Evolutionary conservation across 37 sponge, comb jelly and placozoan genomes (phyloP).

Genomic region (Spongilla lacustris): DNA sequence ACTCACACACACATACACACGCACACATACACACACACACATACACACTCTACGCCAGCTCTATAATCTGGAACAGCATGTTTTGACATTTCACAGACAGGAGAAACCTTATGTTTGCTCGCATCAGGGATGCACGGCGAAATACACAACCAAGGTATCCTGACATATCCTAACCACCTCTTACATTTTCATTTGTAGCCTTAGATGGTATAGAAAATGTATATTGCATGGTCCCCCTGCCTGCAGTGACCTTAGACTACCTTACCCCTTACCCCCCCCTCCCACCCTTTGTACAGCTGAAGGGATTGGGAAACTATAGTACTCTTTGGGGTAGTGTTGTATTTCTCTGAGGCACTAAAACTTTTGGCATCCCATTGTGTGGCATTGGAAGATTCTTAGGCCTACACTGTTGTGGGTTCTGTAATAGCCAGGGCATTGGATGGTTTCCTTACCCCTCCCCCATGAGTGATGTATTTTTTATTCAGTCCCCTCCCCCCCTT

Average conservation of each 20-base stretch:
- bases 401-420: not conserved
- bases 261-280: too few relatives aligned
- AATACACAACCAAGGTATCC: slow-evolving; percentile 69
- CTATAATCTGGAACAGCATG: slow-evolving; percentile 66
- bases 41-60: slow-evolving; percentile 9
- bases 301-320: too few relatives aligned
- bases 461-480: not conserved
- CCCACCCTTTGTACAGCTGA: too few relatives aligned
- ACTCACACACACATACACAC: slow-evolving; percentile 24
- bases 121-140: slow-evolving; percentile 46
- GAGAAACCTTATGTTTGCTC: slow-evolving; percentile 63
- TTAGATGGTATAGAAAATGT: too few relatives aligned
- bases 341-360: not conserved
- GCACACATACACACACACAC: not conserved
- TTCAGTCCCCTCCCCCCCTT: not conserved
- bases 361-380: not conserved
- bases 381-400: not conserved
- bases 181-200: too few relatives aligned
- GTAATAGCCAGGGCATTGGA: not conserved
- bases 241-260: too few relatives aligned
- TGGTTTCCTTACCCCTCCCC: not conserved
- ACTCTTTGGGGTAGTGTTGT: not conserved
- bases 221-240: not conserved
- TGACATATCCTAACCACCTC: too few relatives aligned
- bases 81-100: slow-evolving; percentile 54